Percentiles rank a stretch among this genome's conserved stretches.
Conservation (phyloP, 2,797 vertebrate genomes). For the Ceryle rudis region DNA sequence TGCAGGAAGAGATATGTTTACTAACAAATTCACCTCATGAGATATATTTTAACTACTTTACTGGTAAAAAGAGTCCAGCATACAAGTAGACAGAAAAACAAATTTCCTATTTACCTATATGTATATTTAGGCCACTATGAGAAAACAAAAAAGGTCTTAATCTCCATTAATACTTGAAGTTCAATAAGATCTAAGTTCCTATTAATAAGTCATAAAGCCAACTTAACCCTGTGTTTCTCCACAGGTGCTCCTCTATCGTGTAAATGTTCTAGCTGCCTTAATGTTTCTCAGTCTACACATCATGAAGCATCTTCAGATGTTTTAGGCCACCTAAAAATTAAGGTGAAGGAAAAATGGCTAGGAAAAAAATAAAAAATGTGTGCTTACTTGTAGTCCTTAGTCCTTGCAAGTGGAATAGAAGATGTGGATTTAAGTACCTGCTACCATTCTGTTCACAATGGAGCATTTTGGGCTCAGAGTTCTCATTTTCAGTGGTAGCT, state of each 20-base stretch:
- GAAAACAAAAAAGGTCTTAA: background rate
- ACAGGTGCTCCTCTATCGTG: background rate
- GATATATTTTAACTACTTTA: background rate
- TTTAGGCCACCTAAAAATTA: background rate
- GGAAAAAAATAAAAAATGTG: background rate
- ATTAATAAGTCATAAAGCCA: background rate
- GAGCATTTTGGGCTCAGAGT: background rate
- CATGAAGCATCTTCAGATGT: background rate
- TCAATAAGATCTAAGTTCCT: background rate
- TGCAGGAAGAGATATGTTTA: background rate
- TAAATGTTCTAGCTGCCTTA: background rate
- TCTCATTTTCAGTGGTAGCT: background rate
- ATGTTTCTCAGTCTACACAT: background rate
- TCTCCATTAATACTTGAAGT: background rate
- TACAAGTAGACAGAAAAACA: fast-evolving
- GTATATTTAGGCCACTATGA: background rate
- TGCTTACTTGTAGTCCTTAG: background rate
- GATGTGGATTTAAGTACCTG: background rate
- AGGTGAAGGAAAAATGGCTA: background rate
- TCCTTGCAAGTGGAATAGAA: background rate
- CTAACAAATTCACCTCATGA: background rate
- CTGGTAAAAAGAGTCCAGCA: background rate
- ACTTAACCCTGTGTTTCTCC: background rate
- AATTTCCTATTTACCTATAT: background rate
- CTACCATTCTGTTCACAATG: background rate